Conservation (phyloP, 2,113 vertebrate species). For the Boleophthalmus pectinirostris region DNA sequence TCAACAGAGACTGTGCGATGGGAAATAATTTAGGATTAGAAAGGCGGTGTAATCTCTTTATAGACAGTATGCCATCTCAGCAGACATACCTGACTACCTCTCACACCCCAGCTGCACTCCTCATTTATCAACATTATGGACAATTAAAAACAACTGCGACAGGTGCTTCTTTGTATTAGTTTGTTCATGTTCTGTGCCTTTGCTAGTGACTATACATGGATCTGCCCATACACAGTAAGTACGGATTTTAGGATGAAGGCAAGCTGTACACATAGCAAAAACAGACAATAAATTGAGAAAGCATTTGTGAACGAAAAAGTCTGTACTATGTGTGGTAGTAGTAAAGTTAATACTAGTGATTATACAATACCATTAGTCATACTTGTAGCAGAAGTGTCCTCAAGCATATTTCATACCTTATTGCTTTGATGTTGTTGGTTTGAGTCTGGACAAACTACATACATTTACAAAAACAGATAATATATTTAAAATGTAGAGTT, state of each 20-base stretch:
- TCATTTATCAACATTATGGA: constrained; percentile 48
- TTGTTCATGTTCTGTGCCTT: constrained; percentile 52
- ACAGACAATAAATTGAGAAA: background rate
- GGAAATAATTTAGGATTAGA: constrained; percentile 94
- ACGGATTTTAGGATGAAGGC: constrained; percentile 2
- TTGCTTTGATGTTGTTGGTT: background rate
- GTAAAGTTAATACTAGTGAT: background rate
- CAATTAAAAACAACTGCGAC: constrained; percentile 14
- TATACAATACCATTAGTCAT: background rate
- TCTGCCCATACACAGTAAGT: constrained; percentile 74
- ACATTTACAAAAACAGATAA: background rate
- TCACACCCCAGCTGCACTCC: constrained; percentile 34
- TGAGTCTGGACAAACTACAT: background rate
- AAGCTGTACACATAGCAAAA: background rate
- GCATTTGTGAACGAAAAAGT: background rate
- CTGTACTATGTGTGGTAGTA: no score
- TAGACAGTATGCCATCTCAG: constrained; percentile 89
- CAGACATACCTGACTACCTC: constrained; percentile 74
- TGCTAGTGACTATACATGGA: constrained; percentile 64
- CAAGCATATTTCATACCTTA: background rate
- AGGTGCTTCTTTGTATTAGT: constrained; percentile 15
- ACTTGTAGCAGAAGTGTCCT: background rate
- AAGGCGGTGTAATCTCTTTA: constrained; percentile 91
- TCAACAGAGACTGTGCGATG: constrained; percentile 78
- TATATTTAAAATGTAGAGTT: background rate